phyloP scores from a whole-genome alignment of 35 echinoderm and acorn worm species.

The Stichopus chloronotus region DNA sequence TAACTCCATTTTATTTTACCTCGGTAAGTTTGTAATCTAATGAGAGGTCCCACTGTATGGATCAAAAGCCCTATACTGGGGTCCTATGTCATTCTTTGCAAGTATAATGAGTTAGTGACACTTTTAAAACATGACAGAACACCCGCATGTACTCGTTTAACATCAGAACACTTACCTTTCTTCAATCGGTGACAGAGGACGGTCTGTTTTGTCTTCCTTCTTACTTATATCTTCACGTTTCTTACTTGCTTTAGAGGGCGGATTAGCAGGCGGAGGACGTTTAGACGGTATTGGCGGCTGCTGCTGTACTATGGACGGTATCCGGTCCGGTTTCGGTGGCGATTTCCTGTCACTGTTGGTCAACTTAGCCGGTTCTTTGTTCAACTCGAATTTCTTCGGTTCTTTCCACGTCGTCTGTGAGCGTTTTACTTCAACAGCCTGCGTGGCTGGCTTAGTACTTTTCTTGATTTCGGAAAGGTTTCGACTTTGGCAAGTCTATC shows the following conservation, averaged over 20 bases:
- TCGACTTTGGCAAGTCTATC: constrained; percentile 73
- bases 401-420: constrained; percentile 71
- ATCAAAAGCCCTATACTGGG: no score
- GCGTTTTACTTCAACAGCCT: constrained; percentile 38
- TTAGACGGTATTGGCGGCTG: constrained; percentile 30
- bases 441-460: constrained; percentile 66
- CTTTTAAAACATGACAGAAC: no score
- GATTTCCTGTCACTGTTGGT: constrained; percentile 68
- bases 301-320: not conserved
- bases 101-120: no score
- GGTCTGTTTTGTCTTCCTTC: not conserved
- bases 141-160: no score
- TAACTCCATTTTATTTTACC: no score
- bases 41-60: no score
- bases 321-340: constrained; percentile 58
- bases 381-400: constrained; percentile 72
- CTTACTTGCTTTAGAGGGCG: not conserved
- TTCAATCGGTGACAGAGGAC: not conserved
- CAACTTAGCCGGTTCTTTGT: constrained; percentile 46
- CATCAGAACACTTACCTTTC: no score
- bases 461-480: constrained; percentile 75
- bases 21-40: no score
- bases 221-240: not conserved
- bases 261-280: constrained; percentile 37
- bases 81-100: no score